These are phyloP conservation scores for Diacarnus erythraeanus DNA, from an alignment of 37 sponge, comb jelly and placozoan genomes.

Conservation along the genomic window DNA sequence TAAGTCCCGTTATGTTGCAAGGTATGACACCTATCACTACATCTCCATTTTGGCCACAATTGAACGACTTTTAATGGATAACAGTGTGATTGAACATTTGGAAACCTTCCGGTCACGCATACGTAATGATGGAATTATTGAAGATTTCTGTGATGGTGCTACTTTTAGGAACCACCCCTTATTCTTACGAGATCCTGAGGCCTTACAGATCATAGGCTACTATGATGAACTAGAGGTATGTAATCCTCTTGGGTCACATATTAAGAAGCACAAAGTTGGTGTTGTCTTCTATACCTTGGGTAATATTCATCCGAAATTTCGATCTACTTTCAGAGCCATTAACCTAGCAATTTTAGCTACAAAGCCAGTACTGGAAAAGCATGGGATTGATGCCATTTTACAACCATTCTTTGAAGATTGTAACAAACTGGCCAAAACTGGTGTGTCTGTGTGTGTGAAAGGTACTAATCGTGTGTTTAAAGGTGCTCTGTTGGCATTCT, in stretches of 20 bases:
- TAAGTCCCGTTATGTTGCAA: no score
- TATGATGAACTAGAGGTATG: slow-evolving; percentile 49
- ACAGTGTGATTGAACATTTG: slow-evolving; percentile 4
- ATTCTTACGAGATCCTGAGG: background rate
- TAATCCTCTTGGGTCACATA: slow-evolving; percentile 54
- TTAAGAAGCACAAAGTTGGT: slow-evolving; percentile 42
- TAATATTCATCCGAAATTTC: slow-evolving; percentile 44
- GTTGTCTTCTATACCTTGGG: slow-evolving; percentile 9
- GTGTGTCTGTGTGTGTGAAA: slow-evolving; percentile 9
- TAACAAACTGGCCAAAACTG: slow-evolving; percentile 8
- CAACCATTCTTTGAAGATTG: slow-evolving; percentile 36
- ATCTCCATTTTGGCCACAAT: no score
- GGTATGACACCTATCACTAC: no score
- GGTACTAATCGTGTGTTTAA: slow-evolving; percentile 8
- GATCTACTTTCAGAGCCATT: slow-evolving; percentile 13
- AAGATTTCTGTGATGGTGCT: slow-evolving; percentile 7
- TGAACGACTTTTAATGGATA: slow-evolving; percentile 11
- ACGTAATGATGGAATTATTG: background rate
- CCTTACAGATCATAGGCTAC: slow-evolving; percentile 39
- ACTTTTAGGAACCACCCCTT: background rate
- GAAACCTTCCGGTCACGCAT: background rate
- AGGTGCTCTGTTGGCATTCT: slow-evolving; percentile 28
- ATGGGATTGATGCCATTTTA: slow-evolving; percentile 36
- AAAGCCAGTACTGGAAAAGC: slow-evolving; percentile 22
- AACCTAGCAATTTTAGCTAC: slow-evolving; percentile 13